A percentile compares a stretch with the other conserved stretches of the same genome.
These are phyloP conservation scores for Anastrepha ludens DNA, from an alignment of 1,140 invertebrate genomes.

Conservation along the genomic window DNA sequence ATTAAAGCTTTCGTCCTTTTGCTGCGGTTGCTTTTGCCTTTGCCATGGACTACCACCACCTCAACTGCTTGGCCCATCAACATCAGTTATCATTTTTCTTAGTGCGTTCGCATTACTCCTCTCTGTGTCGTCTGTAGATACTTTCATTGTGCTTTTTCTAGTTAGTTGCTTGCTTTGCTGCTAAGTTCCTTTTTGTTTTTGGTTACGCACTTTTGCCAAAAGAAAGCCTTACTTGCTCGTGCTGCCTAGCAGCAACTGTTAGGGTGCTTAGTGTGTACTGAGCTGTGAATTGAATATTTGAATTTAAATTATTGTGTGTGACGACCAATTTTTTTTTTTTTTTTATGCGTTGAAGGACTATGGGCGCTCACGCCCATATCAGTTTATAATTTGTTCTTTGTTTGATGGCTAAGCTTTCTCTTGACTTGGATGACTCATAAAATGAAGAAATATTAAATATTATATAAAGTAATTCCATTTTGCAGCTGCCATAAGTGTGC, in stretches of 20 bases:
- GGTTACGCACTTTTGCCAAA: background rate
- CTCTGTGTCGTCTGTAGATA: constrained; percentile 20
- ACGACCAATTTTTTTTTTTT: too few species aligned
- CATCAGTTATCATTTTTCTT: background rate
- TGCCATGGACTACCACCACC: background rate
- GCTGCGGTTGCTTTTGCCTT: background rate
- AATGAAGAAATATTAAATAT: too few species aligned
- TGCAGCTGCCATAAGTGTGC: too few species aligned
- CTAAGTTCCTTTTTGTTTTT: background rate
- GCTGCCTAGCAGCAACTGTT: background rate
- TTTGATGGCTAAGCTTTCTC: too few species aligned
- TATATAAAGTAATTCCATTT: too few species aligned
- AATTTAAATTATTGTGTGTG: background rate
- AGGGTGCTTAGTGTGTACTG: background rate
- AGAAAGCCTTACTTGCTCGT: background rate
- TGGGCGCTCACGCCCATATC: too few species aligned
- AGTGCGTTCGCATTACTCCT: background rate
- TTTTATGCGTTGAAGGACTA: too few species aligned
- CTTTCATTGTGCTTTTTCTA: background rate
- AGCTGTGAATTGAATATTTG: background rate
- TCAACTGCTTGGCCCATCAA: background rate
- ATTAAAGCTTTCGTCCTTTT: background rate
- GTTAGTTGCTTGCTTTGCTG: background rate
- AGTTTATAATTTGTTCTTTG: too few species aligned
- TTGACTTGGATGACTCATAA: too few species aligned